phyloP scores from a whole-genome alignment of 35 echinoderm and acorn worm genomes.

The Apostichopus parvimensis region DNA sequence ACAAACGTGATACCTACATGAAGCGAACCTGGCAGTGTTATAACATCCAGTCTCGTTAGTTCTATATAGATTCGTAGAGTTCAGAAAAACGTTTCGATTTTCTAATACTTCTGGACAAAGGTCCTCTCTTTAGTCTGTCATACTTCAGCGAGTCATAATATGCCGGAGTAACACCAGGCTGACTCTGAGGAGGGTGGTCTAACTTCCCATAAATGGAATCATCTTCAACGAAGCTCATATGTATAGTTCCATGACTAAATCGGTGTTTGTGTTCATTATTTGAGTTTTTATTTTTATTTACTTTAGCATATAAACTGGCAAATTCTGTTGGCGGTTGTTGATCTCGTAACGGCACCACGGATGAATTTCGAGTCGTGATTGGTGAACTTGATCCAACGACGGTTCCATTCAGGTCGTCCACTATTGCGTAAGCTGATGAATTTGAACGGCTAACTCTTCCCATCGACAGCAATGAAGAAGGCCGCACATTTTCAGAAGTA shows the following conservation, averaged over 20 bases:
- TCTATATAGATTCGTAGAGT: constrained; percentile 12
- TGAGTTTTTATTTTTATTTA: constrained; percentile 20
- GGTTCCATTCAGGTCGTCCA: neutral
- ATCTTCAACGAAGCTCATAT: neutral
- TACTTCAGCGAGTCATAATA: neutral
- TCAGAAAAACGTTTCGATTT: neutral
- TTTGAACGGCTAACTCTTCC: neutral
- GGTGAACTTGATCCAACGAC: neutral
- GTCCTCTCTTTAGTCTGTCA: neutral
- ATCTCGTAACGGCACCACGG: neutral
- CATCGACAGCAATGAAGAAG: neutral
- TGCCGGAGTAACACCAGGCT: too few species aligned
- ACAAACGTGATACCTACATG: too few species aligned
- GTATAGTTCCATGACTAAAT: neutral
- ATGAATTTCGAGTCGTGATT: neutral
- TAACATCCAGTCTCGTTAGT: too few species aligned
- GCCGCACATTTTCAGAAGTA: neutral
- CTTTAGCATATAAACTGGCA: neutral
- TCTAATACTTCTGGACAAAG: neutral
- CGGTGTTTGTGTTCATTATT: neutral
- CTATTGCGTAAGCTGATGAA: neutral
- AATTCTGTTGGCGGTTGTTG: neutral
- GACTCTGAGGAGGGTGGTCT: constrained; percentile 7
- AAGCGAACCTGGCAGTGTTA: too few species aligned
- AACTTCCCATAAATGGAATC: constrained; percentile 11